These are phyloP conservation scores for Drosophila tani DNA, from an alignment of 1,140 invertebrate species.

Conservation along the genomic window DNA sequence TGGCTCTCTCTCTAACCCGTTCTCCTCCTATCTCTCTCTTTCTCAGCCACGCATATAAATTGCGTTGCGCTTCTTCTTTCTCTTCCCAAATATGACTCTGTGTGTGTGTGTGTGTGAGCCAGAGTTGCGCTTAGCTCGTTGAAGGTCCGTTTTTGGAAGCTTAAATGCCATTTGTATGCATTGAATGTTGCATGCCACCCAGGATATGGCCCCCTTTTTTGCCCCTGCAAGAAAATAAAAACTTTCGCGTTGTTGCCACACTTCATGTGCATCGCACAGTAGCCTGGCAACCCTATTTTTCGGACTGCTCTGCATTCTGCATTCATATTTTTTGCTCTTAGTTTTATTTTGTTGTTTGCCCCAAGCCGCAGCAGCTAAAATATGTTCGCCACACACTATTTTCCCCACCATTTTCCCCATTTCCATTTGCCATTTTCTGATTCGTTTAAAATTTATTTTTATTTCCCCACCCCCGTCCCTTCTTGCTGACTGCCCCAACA, in stretches of 20 bases:
- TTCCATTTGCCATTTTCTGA: conserved; percentile 71
- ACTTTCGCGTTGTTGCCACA: conserved; percentile 68
- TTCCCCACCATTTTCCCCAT: conserved; percentile 53
- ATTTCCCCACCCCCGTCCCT: background rate
- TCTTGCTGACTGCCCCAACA: background rate
- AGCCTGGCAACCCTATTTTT: conserved; percentile 65
- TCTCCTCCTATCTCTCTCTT: conserved; percentile 26
- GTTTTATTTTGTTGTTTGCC: conserved; percentile 29
- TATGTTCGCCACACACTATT: conserved; percentile 71
- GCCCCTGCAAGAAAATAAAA: conserved; percentile 37
- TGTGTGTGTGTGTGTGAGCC: conserved; percentile 13
- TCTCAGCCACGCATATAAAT: conserved; percentile 49
- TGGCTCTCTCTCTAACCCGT: conserved; percentile 21
- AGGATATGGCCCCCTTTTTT: conserved; percentile 15
- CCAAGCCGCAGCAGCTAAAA: conserved; percentile 71
- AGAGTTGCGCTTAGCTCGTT: conserved; percentile 72
- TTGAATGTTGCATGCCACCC: conserved; percentile 79
- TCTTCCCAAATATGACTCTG: conserved; percentile 5
- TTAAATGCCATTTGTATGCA: conserved; percentile 84
- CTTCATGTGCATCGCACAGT: conserved; percentile 57
- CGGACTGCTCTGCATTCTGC: conserved; percentile 35
- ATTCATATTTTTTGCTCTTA: conserved; percentile 53
- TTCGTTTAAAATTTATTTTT: conserved; percentile 74
- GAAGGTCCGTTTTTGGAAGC: conserved; percentile 57
- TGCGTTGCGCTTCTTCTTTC: conserved; percentile 26